Base-by-base conservation (phyloP, 2,888 invertebrate species). In the Diarsia brunnea region DNA sequence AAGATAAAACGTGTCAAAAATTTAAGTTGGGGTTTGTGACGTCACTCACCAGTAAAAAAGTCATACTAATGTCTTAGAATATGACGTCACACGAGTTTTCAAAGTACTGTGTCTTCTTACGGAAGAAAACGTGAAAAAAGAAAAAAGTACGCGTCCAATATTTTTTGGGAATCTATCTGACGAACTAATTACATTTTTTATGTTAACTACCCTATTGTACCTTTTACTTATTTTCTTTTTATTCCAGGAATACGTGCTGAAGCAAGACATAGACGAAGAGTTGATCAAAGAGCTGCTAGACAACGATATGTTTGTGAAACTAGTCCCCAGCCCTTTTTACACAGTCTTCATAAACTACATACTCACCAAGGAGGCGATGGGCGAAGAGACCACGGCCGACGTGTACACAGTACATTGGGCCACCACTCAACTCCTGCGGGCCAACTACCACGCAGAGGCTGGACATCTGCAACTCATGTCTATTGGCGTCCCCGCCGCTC, bases 221-320 rank as follows among this genome's bases (percentile, higher is more conserved):
- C 2, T 47, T 47, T 47, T 24, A 27, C 12, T 58, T 3, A 60
- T 3, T 1, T 0, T 73, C 1, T 31, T 49, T 64, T 67, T 70
- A 19, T 80, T 91, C 4, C 92, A 96, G 96, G 92, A 93, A 0
- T 80, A 83, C 27, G 80, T 95, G 19, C 88, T 87, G 68, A 88
- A 88, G 3, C 84, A 90, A 76, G 90, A 92, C 80, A 90, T 96
- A 49, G 95, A 95, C 49, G 94, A 94, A 2, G 93, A 94, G 2
- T 86, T 97, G 19, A 91, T 95, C 55, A 94, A 92, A 68, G 94
- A 94, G 78, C 86, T 96, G 4, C 89, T 97, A 16, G 94, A 96
- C 73, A 92, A 89, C 72, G 92, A 92, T 7, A 88, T 96, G 90
- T 94, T 96, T 65, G 87, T 93, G 8, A 91, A 92, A 73, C 88